phyloP scores from a whole-genome alignment of 2,113 vertebrate genomes.

The Reinhardtius hippoglossoides region DNA sequence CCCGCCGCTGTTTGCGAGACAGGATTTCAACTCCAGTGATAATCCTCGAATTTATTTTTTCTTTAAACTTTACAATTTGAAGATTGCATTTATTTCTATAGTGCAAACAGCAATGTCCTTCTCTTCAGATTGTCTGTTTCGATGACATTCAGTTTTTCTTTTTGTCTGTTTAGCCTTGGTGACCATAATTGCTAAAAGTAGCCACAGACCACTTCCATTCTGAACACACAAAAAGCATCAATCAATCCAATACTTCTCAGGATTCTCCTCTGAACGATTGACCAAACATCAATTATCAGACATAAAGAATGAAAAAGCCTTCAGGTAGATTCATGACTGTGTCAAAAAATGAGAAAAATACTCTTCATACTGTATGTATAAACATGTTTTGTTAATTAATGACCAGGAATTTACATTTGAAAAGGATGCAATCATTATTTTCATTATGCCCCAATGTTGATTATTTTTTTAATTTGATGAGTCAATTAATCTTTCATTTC shows the following conservation, averaged over 20 bases:
- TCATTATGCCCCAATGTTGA: not conserved
- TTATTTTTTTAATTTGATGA: not conserved
- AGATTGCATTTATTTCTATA: slow-evolving; percentile 32
- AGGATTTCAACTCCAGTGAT: slow-evolving; percentile 33
- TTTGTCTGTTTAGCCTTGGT: slow-evolving; percentile 30
- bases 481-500: not conserved
- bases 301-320: not conserved
- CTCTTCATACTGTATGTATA: not conserved
- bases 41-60: slow-evolving; percentile 35
- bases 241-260: not conserved
- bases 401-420: slow-evolving; percentile 3
- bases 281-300: not conserved
- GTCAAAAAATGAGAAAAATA: not conserved
- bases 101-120: slow-evolving; percentile 21
- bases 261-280: not conserved
- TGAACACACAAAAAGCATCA: slow-evolving; percentile 16
- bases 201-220: not conserved
- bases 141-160: slow-evolving; percentile 18
- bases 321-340: not conserved
- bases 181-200: slow-evolving; percentile 20
- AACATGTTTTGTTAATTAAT: not conserved
- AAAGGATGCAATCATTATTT: not conserved
- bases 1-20: slow-evolving; percentile 29
- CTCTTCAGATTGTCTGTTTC: not conserved
- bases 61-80: slow-evolving; percentile 30